Base-by-base conservation (phyloP, 1,140 invertebrate genomes). In the Anastrepha obliqua region DNA sequence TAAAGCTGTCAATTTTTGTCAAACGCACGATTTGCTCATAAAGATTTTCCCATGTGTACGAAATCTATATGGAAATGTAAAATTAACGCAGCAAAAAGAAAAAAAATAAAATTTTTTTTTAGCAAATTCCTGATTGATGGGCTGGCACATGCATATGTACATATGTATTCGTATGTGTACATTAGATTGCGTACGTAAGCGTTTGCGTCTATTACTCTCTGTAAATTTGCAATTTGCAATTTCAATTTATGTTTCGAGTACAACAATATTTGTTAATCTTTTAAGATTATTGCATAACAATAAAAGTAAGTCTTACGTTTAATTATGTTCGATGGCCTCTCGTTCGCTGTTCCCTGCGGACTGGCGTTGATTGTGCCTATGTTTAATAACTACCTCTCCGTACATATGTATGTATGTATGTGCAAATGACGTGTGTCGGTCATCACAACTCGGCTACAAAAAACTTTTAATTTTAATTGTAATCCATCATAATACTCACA, bases 401-500 rank as follows among this genome's bases (percentile, higher is more conserved):
- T 55, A 55, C 51, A 55, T 55, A 55, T 11, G 11, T 55, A 55
- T 11, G 11, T 47, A 51, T 81, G 17, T 17, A 55, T 51, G 74
- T 81, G 20, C 20, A 81, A 47, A 51, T 7, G 85, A 60, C 85
- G 59, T 86, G 59, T 42, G 85, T 86, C 85, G 59, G 58, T 81
- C 51, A 55, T 81, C 47, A 81, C 20, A 58, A 81, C 8, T 55
- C 9, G 74, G 17, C 74, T 81, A 20, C 74, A 81, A 86, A 62
- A 17, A 17, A 86, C 85, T 88, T 88, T 86, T 88, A 86, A 86
- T 86, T 88, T 88, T 88, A 70, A 86, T 88, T 70, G 70, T 86
- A 88, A 88, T 88, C 87, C 87, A 88, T 88, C 87, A 88, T 88
- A 88, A 88, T 86, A 55, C 62, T 86, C 81, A 88, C 87, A 88